Base-by-base conservation (phyloP, 1,140 invertebrate species). In the Lucilia sericata region DNA sequence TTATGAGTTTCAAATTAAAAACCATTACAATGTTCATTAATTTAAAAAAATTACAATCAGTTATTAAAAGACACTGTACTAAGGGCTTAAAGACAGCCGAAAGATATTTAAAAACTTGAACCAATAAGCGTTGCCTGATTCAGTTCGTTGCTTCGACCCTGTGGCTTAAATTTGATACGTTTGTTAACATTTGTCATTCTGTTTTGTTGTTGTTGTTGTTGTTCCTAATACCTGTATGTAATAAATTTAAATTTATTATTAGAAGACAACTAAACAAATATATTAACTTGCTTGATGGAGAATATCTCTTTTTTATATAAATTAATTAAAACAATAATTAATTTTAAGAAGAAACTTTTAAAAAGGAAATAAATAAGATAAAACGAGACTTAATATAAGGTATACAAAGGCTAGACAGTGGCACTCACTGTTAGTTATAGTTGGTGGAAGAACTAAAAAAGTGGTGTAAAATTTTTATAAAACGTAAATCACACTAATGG, bases 401-500 rank as follows among this genome's bases (percentile, higher is more conserved):
- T 70, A 70, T 1, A 25, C 5, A 55, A 14, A 55, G 19, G 21
- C n/a, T 70, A 70, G 19, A 7, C 19, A 70, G 19, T 25, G 2
- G 65, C 21, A 19, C n/a, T 13, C 0, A 60, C 5, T 60, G 14
- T 7, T 5, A 21, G 65, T 70, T 70, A 21, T 3, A 30, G 25
- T 30, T 30, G 25, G 25, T 30, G 25, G 25, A 30, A 30, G 25
- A 60, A 60, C 17, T 3, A 60, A 60, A 60, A n/a, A 14, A 60
- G 55, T 60, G 55, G 55, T 42, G 42, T n/a, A 60, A 60, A 17
- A 60, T n/a, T 7, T 14, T 14, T 70, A 70, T 70, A n/a, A 70
- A 70, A 19, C n/a, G 65, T 70, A 70, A 70, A 70, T 70, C 65
- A 70, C 65, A 70, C 65, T 70, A 70, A 70, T 70, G 65, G 65